phyloP scores from a whole-genome alignment of 2,797 vertebrate species.

The Pseudomugil gertrudae region DNA sequence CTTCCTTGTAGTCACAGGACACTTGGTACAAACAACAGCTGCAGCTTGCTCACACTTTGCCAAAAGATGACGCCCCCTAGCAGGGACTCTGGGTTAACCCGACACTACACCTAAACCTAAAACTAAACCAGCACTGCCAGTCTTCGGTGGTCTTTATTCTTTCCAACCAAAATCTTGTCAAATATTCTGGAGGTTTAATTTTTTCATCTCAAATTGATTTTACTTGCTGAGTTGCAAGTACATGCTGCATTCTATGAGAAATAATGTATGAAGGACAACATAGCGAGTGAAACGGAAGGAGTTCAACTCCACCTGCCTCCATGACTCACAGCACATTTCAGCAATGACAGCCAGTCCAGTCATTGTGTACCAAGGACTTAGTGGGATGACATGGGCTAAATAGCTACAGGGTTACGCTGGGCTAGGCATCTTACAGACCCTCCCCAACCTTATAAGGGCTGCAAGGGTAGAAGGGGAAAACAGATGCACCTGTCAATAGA shows the following conservation, averaged over 20 bases:
- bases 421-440: conserved; percentile 76
- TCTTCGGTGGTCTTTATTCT: conserved; percentile 8
- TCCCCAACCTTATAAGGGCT: conserved; percentile 78
- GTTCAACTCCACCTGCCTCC: conserved; percentile 78
- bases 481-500: conserved; percentile 85
- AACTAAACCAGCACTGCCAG: conserved; percentile 23
- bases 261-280: conserved; percentile 11
- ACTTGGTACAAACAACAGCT: conserved; percentile 85
- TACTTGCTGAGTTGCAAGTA: background rate
- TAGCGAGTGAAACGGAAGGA: conserved; percentile 52
- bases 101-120: conserved; percentile 53
- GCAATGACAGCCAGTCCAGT: conserved; percentile 74
- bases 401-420: conserved; percentile 76
- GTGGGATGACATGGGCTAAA: conserved; percentile 76
- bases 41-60: conserved; percentile 65
- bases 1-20: conserved; percentile 60
- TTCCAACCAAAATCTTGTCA: conserved; percentile 10
- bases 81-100: conserved; percentile 49
- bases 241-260: conserved; percentile 16
- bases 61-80: conserved; percentile 65
- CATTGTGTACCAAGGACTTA: conserved; percentile 75
- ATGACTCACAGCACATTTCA: conserved; percentile 74
- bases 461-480: conserved; percentile 51
- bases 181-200: conserved; percentile 7
- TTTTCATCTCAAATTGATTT: background rate